Percentiles rank a stretch among this genome's conserved stretches.
Evolutionary conservation across 2,888 invertebrate species (phyloP).

Genomic region (Amphipyra berbera): DNA sequence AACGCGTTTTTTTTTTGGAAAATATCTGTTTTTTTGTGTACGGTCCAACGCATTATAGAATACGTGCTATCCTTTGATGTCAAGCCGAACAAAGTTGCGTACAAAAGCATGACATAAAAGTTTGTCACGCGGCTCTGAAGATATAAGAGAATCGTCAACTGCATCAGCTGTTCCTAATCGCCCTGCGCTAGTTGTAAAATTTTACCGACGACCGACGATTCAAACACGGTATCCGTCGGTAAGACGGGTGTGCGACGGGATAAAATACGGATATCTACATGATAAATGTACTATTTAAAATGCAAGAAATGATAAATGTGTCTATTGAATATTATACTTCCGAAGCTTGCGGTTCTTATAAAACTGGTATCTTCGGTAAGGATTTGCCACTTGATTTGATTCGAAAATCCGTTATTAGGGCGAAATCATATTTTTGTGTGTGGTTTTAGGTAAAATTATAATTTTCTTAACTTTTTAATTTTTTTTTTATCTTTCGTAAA

Average conservation of each 20-base stretch:
- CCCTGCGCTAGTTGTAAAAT: slow-evolving; percentile 31
- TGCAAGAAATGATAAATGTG: slow-evolving; percentile 20
- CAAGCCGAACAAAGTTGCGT: neutral
- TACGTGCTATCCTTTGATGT: too few species aligned
- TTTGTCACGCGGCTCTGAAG: neutral
- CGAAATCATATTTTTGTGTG: too few species aligned
- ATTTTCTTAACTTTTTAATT: too few species aligned
- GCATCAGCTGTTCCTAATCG: slow-evolving; percentile 35
- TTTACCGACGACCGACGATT: slow-evolving; percentile 11
- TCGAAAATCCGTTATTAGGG: neutral
- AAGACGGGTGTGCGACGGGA: slow-evolving; percentile 10
- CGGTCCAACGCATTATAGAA: too few species aligned
- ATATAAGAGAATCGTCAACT: slow-evolving; percentile 21
- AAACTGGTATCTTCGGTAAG: too few species aligned
- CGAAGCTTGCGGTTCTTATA: too few species aligned
- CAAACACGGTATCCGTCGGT: neutral
- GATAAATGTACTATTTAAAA: slow-evolving; percentile 39
- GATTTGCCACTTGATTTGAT: too few species aligned
- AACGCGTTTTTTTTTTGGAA: too few species aligned
- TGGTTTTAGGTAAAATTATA: too few species aligned
- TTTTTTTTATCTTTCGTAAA: too few species aligned
- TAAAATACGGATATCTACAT: slow-evolving; percentile 17
- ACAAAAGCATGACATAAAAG: neutral
- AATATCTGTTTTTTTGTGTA: too few species aligned
- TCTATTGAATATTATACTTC: slow-evolving; percentile 1